phyloP scores from a whole-genome alignment of 2,113 vertebrate species.

The Balaeniceps rex region DNA sequence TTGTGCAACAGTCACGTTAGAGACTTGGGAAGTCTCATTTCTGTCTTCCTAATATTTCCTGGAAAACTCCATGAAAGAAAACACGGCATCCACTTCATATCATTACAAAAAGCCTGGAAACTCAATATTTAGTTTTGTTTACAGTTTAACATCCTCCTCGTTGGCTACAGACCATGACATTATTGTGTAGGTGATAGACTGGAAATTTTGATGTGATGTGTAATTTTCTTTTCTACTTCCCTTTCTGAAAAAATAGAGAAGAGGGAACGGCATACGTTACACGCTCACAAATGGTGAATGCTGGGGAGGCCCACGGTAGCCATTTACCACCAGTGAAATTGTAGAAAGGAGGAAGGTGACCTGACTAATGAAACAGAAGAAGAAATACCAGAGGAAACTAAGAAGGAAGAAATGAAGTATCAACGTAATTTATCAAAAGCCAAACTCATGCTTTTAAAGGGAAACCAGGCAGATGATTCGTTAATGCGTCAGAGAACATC shows the following conservation, averaged over 20 bases:
- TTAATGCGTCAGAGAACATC: not conserved
- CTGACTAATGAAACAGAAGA: not conserved
- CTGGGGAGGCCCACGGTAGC: not conserved
- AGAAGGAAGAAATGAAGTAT: not conserved
- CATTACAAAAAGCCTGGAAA: not conserved
- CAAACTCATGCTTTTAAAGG: not conserved
- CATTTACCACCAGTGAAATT: not conserved
- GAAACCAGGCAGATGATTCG: not conserved
- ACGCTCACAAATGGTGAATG: not conserved
- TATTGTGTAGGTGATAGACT: not conserved
- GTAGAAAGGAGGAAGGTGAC: not conserved
- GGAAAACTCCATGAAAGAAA: not conserved
- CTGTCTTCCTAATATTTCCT: not conserved
- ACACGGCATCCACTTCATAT: not conserved
- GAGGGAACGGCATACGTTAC: not conserved
- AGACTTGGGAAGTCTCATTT: not conserved
- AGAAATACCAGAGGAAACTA: not conserved
- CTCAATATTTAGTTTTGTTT: not conserved
- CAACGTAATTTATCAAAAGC: not conserved
- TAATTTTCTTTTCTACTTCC: slow-evolving; percentile 1
- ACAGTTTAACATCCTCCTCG: not conserved
- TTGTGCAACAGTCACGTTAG: not conserved
- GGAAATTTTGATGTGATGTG: not conserved
- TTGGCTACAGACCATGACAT: not conserved
- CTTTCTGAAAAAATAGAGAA: not conserved